These are phyloP conservation scores for Callithrix jacchus DNA, from an alignment of 2,113 vertebrate species.

Conservation along the genomic window DNA sequence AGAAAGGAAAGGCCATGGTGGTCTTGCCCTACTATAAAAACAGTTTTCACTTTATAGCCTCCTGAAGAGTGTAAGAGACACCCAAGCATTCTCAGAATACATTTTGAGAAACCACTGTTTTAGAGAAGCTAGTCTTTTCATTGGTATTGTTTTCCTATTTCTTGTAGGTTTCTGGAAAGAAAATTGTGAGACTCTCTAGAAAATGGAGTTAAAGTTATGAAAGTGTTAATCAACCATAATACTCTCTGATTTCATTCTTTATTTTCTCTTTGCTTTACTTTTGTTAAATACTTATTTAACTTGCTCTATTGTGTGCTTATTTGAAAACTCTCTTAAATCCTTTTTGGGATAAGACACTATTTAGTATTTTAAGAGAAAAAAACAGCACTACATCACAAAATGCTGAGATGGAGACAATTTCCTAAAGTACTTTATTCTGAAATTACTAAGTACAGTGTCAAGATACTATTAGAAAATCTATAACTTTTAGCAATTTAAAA, in stretches of 20 bases:
- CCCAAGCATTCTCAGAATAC: background rate
- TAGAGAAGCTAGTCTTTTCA: background rate
- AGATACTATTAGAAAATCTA: background rate
- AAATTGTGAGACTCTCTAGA: background rate
- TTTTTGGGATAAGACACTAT: background rate
- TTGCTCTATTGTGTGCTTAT: background rate
- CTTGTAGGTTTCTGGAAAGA: background rate
- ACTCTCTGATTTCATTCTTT: background rate
- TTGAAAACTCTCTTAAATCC: background rate
- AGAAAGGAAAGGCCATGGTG: background rate
- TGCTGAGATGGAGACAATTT: background rate
- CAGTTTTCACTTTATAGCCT: background rate
- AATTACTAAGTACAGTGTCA: background rate
- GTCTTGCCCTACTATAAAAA: background rate
- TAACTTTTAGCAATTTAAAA: background rate
- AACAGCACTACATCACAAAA: background rate
- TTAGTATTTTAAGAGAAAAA: conserved; percentile 31
- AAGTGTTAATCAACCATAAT: background rate
- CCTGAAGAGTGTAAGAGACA: background rate
- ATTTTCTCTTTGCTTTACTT: background rate
- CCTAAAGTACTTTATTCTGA: conserved; percentile 3
- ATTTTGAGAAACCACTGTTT: background rate
- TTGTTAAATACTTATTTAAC: background rate
- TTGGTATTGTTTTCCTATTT: background rate
- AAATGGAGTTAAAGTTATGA: background rate